A percentile compares a stretch with the other conserved stretches of the same genome.
Conservation (phyloP, 2,113 vertebrate species). For the Trematocara nigrifrons region DNA sequence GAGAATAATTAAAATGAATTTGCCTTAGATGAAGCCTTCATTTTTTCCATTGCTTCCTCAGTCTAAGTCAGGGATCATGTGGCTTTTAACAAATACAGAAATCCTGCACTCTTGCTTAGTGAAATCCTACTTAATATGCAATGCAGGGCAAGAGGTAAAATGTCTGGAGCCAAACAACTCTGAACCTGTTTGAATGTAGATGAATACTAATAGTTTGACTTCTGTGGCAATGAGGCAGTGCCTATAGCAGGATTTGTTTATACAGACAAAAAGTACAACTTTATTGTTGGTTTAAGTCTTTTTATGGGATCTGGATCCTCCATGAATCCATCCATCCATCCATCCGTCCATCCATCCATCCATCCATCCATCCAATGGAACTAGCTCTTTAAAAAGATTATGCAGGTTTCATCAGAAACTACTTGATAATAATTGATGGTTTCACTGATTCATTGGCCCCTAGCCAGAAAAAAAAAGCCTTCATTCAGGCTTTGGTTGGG, state of each 20-base stretch:
- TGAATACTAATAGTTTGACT: not conserved
- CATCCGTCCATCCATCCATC: not conserved
- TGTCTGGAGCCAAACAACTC: not conserved
- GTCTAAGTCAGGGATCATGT: not conserved
- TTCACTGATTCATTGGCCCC: not conserved
- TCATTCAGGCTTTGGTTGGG: not conserved
- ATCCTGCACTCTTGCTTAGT: not conserved
- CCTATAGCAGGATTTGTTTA: not conserved
- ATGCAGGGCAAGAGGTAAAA: not conserved
- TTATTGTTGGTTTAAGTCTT: not conserved
- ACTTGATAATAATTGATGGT: not conserved
- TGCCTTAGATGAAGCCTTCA: not conserved
- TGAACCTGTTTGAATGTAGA: not conserved
- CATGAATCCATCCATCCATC: not conserved
- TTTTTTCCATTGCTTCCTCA: slow-evolving; percentile 8
- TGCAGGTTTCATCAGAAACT: not conserved
- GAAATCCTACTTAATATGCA: not conserved
- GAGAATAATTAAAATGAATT: slow-evolving; percentile 36
- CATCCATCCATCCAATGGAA: not conserved
- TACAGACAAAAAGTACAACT: not conserved
- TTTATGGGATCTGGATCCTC: not conserved
- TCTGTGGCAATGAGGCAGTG: not conserved
- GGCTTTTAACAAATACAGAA: slow-evolving; percentile 14
- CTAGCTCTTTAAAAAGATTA: not conserved
- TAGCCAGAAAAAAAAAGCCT: not conserved